Evolutionary conservation across 2,797 vertebrate genomes (phyloP).

Genomic region (Moxostoma hubbsi): DNA sequence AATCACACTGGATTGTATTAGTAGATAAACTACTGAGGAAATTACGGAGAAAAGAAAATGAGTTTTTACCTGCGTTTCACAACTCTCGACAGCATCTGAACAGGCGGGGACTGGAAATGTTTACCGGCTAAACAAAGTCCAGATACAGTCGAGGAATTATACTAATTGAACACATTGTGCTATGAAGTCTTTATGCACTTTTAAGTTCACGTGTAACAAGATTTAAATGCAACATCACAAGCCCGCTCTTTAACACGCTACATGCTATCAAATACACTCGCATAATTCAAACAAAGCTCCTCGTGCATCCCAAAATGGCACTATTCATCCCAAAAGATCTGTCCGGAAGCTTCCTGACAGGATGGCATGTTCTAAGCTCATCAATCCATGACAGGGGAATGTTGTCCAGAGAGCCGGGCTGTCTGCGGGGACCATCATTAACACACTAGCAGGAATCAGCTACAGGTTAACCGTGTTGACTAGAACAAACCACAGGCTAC

Average conservation of each 20-base stretch:
- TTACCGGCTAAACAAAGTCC: conserved; percentile 3
- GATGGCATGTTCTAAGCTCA: conserved; percentile 47
- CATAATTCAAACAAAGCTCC: conserved; percentile 42
- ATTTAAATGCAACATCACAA: conserved; percentile 7
- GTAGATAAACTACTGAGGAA: conserved; percentile 46
- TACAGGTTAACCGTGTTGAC: conserved; percentile 43
- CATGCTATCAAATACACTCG: conserved; percentile 28
- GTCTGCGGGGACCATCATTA: conserved; percentile 49
- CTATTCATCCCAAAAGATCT: conserved; percentile 40
- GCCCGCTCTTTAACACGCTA: conserved; percentile 1
- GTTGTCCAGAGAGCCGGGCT: conserved; percentile 34
- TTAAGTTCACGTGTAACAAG: not conserved
- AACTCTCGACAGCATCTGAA: conserved; percentile 7
- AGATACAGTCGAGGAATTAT: too few species aligned
- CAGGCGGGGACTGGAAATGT: not conserved
- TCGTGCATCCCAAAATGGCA: conserved; percentile 33
- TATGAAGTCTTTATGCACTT: conserved; percentile 30
- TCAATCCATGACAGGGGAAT: conserved; percentile 49
- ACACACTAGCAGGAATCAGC: conserved; percentile 43
- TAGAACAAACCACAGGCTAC: conserved; percentile 27
- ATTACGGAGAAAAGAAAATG: conserved; percentile 63
- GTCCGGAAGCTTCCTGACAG: conserved; percentile 42
- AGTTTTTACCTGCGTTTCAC: conserved; percentile 45
- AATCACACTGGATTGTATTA: conserved; percentile 43
- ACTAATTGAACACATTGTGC: conserved; percentile 10